Percentiles rank a stretch among this genome's conserved stretches.
Conservation (phyloP, 2,797 vertebrate genomes). For the Rachycentron canadum region DNA sequence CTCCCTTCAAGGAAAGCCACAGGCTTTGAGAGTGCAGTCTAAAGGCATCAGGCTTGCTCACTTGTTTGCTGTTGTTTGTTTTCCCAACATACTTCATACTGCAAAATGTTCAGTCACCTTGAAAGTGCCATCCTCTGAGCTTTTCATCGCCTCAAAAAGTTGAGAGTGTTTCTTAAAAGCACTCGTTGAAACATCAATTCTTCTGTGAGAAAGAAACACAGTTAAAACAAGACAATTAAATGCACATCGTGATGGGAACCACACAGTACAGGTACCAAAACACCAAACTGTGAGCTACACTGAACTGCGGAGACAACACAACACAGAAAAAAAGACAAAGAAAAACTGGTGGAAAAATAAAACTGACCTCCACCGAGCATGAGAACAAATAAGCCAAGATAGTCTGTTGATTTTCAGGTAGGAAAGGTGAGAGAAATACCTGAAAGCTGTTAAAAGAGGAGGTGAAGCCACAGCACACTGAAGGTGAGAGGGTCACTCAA, state of each 20-base stretch:
- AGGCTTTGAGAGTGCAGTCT: constrained; percentile 93
- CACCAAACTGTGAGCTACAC: constrained; percentile 12
- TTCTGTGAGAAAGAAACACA: constrained; percentile 84
- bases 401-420: constrained; percentile 70
- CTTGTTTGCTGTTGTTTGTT: constrained; percentile 74
- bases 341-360: constrained; percentile 53
- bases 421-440: constrained; percentile 76
- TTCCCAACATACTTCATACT: constrained; percentile 92
- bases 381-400: constrained; percentile 70
- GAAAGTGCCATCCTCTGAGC: constrained; percentile 93
- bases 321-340: constrained; percentile 42
- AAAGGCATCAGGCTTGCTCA: constrained; percentile 86
- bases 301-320: constrained; percentile 27
- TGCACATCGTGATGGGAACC: neutral
- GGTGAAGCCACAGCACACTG: constrained; percentile 82
- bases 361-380: constrained; percentile 70
- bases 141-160: constrained; percentile 97
- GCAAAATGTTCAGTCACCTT: constrained; percentile 97
- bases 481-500: constrained; percentile 77
- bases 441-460: constrained; percentile 80
- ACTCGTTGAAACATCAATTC: constrained; percentile 99
- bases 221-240: constrained; percentile 29
- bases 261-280: neutral
- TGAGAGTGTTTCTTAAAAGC: constrained; percentile 99
- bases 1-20: constrained; percentile 96